Base-by-base conservation (phyloP, 2,888 invertebrate species). In the Lepeophtheirus nordmannii region DNA sequence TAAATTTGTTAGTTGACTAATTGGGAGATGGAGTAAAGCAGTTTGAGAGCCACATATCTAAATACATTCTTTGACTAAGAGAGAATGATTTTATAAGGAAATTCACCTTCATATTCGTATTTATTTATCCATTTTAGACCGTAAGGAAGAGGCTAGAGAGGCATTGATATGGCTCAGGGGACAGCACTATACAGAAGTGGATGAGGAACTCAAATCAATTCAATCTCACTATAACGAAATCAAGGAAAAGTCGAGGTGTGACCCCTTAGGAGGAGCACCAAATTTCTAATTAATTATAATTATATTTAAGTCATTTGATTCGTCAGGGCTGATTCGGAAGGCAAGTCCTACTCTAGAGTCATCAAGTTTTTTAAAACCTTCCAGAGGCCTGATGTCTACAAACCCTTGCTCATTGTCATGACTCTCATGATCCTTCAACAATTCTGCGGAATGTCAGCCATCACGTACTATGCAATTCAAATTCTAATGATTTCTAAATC, bases 391-490 rank as follows among this genome's bases (percentile, higher is more conserved):
- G 65, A 65, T 14, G 58, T 65, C n/a, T 65, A 56, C 22, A 57
- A 58, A 39, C 65, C 65, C 40, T 17, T 65, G 12, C 14, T 58
- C n/a, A 39, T 65, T 23, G 40, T 65, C 11, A 39, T 65, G 12
- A 58, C 17, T 20, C 37, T 65, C 22, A 38, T 58, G 53, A 10
- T 37, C 65, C 37, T 65, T 14, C 65, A 65, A 39, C 65, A 65
- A 58, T 58, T 58, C 23, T 20, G 53, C 11, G 63, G 63, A 22
- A 22, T 63, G 23, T 46, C 46, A 12, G 56, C 56, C 20, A 53
- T 63, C 20, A 30, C 63, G 9, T 63, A 56, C 23, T 63, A 63
- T n/a, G 63, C 63, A 1, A 53, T 63, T 1, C 8, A 37, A n/a
- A 30, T 62, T 10, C 39, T 62, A 11, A 17, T 17, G n/a, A 41